Evolutionary conservation across 35 echinoderm and acorn worm genomes (phyloP), one percentile per base, ranked within the genome.

Genomic region (Ophiothrix spiculata): DNA sequence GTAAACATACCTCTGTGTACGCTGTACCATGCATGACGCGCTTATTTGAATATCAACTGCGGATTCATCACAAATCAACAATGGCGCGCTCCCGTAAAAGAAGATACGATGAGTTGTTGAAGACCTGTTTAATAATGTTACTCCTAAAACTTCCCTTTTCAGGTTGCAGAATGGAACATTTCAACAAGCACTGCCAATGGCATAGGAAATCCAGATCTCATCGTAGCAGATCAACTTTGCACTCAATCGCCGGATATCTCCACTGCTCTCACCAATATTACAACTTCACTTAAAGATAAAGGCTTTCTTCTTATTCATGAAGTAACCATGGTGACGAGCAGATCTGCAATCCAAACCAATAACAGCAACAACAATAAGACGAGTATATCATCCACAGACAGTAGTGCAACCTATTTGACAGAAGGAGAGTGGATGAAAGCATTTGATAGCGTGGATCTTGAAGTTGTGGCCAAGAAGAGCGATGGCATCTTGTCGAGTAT

Each of bases 221-320:
- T 97, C 38, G 74, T 97, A 31, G 89, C 76, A 1, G 54, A 86
- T 73, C 79, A 87, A 33, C 78, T 97, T 1, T 83, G 77, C 34
- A 77, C 79, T 77, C 80, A 82, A 37, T 83, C 86, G 33, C 54
- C 77, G n/a, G 64, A 92, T 75, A 87, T 97, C 29, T 64, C 81
- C 6, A 49, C 36, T 14, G 82, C 86, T 33, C 37, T 97, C 29
- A 28, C 39, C 35, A 97, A 91, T 35, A 90, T 97, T 37, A 49
- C 75, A 21, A 1, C 81, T 4, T 39, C 82, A 10, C 64, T 97
- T 21, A 77, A 60, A 12, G 90, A 89, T 23, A 38, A 40, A 15
- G 94, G 94, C 1, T 97, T 97, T 35, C 86, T 97, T 36, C 78
- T 97, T 17, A 35, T 97, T 8, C 94, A 97, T 64, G 94, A 97